These are phyloP conservation scores for Drosophila demipolita DNA, from an alignment of 2,888 invertebrate genomes.

Conservation along the genomic window DNA sequence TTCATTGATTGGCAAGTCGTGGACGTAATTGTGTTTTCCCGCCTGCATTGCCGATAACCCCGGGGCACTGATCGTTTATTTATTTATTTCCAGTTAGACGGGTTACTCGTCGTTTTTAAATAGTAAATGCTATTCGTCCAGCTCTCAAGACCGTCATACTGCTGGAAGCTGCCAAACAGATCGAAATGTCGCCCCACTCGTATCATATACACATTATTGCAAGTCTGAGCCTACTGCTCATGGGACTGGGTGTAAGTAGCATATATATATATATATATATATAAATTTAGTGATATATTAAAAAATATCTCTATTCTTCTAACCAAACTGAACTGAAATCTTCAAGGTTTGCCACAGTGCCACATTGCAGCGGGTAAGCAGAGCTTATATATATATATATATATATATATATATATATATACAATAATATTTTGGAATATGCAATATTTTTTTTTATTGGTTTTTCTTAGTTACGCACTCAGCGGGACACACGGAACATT, in stretches of 20 bases:
- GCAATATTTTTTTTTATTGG: background rate
- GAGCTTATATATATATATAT: background rate
- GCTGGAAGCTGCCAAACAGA: slow-evolving; percentile 28
- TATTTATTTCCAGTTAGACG: slow-evolving; percentile 42
- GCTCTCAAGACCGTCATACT: slow-evolving; percentile 3
- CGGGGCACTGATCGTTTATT: slow-evolving; percentile 17
- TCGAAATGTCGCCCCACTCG: slow-evolving; percentile 26
- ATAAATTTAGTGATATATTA: background rate
- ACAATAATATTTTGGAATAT: background rate
- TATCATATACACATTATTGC: slow-evolving; percentile 8
- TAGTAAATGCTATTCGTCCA: background rate
- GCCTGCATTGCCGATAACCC: slow-evolving; percentile 45
- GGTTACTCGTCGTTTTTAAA: slow-evolving; percentile 21
- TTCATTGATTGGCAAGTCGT: slow-evolving; percentile 30
- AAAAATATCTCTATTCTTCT: background rate
- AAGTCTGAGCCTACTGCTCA: slow-evolving; percentile 19
- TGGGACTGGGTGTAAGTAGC: slow-evolving; percentile 42
- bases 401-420: background rate
- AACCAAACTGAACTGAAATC: background rate
- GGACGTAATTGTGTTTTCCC: slow-evolving; percentile 22
- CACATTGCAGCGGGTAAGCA: slow-evolving; percentile 39
- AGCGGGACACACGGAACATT: slow-evolving; percentile 52
- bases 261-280: background rate
- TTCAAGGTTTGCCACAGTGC: slow-evolving; percentile 31
- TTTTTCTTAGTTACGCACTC: slow-evolving; percentile 32